phyloP scores from a whole-genome alignment of 2,888 invertebrate genomes.

The Lissonota sp. region DNA sequence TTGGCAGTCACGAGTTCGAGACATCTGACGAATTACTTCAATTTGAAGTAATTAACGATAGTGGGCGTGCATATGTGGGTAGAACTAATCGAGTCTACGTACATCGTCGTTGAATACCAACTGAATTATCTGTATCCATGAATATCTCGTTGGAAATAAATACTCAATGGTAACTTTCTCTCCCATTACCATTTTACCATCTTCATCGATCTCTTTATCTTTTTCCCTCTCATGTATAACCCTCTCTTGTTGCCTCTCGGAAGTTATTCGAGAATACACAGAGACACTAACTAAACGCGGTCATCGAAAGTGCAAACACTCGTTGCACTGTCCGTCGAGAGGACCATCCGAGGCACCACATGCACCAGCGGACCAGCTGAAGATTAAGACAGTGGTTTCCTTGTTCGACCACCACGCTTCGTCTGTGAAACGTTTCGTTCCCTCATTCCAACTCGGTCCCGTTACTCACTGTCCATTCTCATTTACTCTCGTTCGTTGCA shows the following conservation, averaged over 20 bases:
- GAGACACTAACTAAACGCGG: conserved; percentile 1
- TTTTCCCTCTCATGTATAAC: background rate
- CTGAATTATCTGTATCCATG: background rate
- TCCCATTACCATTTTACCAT: background rate
- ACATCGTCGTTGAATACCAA: background rate
- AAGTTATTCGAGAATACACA: conserved; percentile 12
- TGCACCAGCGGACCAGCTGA: background rate
- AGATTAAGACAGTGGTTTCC: conserved; percentile 41
- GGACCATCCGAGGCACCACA: conserved; percentile 11
- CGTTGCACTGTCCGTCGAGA: conserved; percentile 15
- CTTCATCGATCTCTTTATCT: conserved; percentile 4
- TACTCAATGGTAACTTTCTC: background rate
- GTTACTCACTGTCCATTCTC: conserved; percentile 53
- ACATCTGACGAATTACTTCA: conserved; percentile 22
- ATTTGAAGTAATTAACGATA: conserved; percentile 37
- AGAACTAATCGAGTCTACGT: background rate
- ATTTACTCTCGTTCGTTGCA: conserved; percentile 20
- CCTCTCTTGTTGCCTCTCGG: background rate
- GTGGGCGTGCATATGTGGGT: conserved; percentile 7
- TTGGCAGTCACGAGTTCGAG: background rate
- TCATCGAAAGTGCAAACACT: conserved; percentile 34
- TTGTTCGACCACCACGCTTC: conserved; percentile 29
- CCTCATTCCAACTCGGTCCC: conserved; percentile 20
- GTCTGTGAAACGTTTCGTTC: conserved; percentile 46
- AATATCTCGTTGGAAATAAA: background rate